These are phyloP conservation scores for Sceliomorpha sp. DNA, from an alignment of 2,888 invertebrate genomes.

Conservation along the genomic window DNA sequence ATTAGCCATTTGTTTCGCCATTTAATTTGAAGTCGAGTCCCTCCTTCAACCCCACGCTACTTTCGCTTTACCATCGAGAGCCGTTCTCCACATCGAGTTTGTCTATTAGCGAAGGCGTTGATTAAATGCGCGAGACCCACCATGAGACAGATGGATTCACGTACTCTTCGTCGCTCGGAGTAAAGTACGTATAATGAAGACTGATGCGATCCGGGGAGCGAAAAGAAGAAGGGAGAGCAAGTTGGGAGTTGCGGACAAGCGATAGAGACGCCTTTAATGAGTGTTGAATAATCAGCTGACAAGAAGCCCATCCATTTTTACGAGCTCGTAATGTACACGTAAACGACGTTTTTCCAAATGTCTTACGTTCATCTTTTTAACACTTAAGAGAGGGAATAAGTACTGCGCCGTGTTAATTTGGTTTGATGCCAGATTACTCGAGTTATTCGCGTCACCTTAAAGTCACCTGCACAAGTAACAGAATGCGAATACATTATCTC, in stretches of 20 bases:
- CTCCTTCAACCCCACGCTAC: constrained; percentile 27
- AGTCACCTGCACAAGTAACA: too few relatives aligned
- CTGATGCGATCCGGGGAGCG: constrained; percentile 64
- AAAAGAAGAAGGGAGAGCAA: constrained; percentile 26
- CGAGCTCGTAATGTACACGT: constrained; percentile 57
- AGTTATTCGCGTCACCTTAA: too few relatives aligned
- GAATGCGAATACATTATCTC: too few relatives aligned
- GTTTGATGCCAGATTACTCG: too few relatives aligned
- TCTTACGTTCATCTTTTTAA: constrained; percentile 3
- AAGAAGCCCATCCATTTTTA: constrained; percentile 64
- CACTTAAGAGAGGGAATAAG: too few relatives aligned
- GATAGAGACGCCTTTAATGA: constrained; percentile 63
- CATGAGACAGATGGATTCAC: constrained; percentile 66
- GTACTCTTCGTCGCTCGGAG: constrained; percentile 57
- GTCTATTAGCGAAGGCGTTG: constrained; percentile 78
- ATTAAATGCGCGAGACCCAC: constrained; percentile 70
- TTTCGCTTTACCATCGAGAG: constrained; percentile 67
- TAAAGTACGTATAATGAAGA: constrained; percentile 69
- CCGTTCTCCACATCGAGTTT: constrained; percentile 74
- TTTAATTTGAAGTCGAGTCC: constrained; percentile 71
- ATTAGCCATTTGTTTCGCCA: constrained; percentile 78
- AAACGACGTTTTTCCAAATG: constrained; percentile 45
- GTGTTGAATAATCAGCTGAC: constrained; percentile 69
- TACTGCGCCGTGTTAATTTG: too few relatives aligned
- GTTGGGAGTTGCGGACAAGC: constrained; percentile 3